Percentiles rank a stretch among this genome's conserved stretches.
Conservation (phyloP, 1,140 invertebrate genomes). For the Oreohelix idahoensis region DNA sequence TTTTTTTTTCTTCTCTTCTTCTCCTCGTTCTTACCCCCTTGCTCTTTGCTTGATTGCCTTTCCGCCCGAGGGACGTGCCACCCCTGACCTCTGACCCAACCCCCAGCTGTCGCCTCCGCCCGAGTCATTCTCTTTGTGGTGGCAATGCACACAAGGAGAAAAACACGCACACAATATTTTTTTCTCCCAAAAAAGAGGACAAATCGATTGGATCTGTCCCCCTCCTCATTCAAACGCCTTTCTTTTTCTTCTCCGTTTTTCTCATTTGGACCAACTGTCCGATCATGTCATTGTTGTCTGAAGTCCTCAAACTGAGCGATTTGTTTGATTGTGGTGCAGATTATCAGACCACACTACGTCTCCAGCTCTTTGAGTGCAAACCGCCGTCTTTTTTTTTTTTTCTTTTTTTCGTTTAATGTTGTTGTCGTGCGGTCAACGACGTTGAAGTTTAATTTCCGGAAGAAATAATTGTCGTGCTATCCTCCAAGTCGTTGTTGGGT, state of each 20-base stretch:
- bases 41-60: slow-evolving; percentile 34
- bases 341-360: slow-evolving; percentile 11
- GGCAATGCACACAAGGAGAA: neutral
- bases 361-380: neutral
- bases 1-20: neutral
- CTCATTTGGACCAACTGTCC: neutral
- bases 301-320: slow-evolving; percentile 19
- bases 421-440: slow-evolving; percentile 16
- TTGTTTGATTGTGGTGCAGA: slow-evolving; percentile 35
- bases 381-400: slow-evolving; percentile 6
- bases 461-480: slow-evolving; percentile 20
- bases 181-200: neutral
- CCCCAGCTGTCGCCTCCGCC: slow-evolving; percentile 34
- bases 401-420: slow-evolving; percentile 1
- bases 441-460: slow-evolving; percentile 38
- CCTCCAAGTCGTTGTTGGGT: neutral
- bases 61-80: slow-evolving; percentile 14
- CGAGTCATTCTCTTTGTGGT: slow-evolving; percentile 34
- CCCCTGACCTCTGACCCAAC: slow-evolving; percentile 16
- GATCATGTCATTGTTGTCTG: slow-evolving; percentile 13
- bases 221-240: neutral
- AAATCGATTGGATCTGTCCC: neutral
- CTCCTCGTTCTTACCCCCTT: neutral
- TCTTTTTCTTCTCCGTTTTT: neutral
- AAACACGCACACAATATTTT: neutral